A percentile compares a stretch with the other conserved stretches of the same genome.
Conservation (phyloP, 1,140 invertebrate genomes). For the Zaprionus capensis region DNA sequence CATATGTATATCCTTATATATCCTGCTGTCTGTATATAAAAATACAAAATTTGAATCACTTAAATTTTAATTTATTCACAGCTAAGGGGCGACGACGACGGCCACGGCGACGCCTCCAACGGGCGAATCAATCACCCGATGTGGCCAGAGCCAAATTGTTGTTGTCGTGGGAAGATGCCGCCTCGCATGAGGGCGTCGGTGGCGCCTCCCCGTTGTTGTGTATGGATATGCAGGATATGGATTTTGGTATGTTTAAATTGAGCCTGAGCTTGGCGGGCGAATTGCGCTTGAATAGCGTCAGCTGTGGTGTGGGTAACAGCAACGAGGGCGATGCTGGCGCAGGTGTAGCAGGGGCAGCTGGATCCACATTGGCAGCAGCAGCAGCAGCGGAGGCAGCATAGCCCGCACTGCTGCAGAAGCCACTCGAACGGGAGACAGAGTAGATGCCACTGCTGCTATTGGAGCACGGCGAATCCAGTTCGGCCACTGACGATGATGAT, state of each 20-base stretch:
- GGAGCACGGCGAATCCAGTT: slow-evolving; percentile 66
- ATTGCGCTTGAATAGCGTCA: slow-evolving; percentile 73
- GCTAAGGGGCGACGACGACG: slow-evolving; percentile 49
- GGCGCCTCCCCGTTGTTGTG: slow-evolving; percentile 53
- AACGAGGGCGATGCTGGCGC: slow-evolving; percentile 25
- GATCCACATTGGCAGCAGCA: slow-evolving; percentile 23
- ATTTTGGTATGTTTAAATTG: slow-evolving; percentile 75
- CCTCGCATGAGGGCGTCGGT: slow-evolving; percentile 64
- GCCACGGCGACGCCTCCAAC: slow-evolving; percentile 1
- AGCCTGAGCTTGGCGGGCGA: slow-evolving; percentile 78
- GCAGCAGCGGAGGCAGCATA: slow-evolving; percentile 41
- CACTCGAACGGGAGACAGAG: slow-evolving; percentile 34
- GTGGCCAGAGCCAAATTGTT: slow-evolving; percentile 41
- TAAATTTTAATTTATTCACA: slow-evolving; percentile 65
- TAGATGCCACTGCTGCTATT: slow-evolving; percentile 64
- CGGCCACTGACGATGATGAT: slow-evolving; percentile 49
- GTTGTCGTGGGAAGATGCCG: slow-evolving; percentile 39
- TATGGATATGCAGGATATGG: slow-evolving; percentile 77
- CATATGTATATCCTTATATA: not conserved
- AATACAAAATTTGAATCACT: slow-evolving; percentile 56
- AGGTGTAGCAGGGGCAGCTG: not conserved
- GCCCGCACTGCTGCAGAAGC: slow-evolving; percentile 9
- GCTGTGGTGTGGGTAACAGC: slow-evolving; percentile 62
- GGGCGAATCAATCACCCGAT: slow-evolving; percentile 56
- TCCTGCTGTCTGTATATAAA: slow-evolving; percentile 30